phyloP scores from a whole-genome alignment of 2,113 vertebrate species.

The Phyllostomus discolor region DNA sequence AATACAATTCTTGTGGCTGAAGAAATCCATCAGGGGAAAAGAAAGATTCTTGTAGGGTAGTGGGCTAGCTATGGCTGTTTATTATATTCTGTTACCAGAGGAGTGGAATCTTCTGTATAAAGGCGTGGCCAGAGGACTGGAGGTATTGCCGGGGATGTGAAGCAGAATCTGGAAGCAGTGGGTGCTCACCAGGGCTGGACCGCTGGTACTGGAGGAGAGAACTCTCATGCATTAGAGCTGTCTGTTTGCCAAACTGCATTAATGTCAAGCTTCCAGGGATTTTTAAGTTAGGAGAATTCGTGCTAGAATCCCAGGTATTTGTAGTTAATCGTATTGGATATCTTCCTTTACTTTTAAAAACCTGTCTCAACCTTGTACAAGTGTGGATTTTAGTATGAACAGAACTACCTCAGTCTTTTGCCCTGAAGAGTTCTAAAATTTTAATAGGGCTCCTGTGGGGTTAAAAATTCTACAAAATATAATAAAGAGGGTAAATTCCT shows the following conservation, averaged over 20 bases:
- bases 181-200: background rate
- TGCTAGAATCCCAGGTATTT: background rate
- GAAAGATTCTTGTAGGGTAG: background rate
- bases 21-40: background rate
- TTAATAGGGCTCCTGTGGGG: background rate
- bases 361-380: background rate
- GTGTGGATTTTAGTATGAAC: background rate
- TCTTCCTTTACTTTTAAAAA: background rate
- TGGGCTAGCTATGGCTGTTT: background rate
- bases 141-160: background rate
- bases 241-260: background rate
- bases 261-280: background rate
- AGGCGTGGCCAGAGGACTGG: background rate
- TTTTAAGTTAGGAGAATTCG: background rate
- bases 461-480: background rate
- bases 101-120: background rate
- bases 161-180: background rate
- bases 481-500: background rate
- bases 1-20: background rate
- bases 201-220: background rate
- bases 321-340: background rate
- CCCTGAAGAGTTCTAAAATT: background rate
- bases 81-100: background rate
- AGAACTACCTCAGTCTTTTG: background rate
- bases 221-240: background rate